Evolutionary conservation across 2,888 invertebrate genomes (phyloP).

Genomic region (Chaetogeoica ovagalla): DNA sequence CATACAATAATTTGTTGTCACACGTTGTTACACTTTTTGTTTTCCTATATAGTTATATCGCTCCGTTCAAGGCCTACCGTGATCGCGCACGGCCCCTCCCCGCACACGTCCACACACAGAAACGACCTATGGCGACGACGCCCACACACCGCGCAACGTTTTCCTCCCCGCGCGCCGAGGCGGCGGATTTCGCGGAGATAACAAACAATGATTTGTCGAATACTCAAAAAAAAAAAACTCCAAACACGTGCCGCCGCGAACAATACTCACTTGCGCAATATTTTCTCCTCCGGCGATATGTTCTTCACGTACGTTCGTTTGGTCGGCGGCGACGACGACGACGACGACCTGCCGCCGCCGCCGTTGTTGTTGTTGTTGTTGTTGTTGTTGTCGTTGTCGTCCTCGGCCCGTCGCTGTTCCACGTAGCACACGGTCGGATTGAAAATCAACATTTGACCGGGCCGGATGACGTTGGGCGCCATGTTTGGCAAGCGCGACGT

Average conservation of each 20-base stretch:
- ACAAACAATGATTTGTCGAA: not conserved
- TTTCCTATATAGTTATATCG: too few relatives aligned
- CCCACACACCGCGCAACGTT: too few relatives aligned
- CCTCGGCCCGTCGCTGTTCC: conserved; percentile 13
- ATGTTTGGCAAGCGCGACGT: not conserved
- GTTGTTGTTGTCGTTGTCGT: not conserved
- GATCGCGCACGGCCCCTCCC: too few relatives aligned
- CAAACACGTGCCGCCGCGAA: not conserved
- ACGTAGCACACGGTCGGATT: conserved; percentile 41
- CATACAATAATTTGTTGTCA: too few relatives aligned
- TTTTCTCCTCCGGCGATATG: conserved; percentile 81
- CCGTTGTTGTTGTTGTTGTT: too few relatives aligned
- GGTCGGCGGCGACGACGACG: conserved; percentile 57
- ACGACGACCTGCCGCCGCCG: not conserved
- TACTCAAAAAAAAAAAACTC: not conserved
- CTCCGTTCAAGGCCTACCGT: too few relatives aligned
- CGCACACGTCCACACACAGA: too few relatives aligned
- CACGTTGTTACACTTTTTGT: too few relatives aligned
- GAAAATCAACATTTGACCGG: conserved; percentile 46
- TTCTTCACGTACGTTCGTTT: conserved; percentile 81
- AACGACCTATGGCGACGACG: too few relatives aligned
- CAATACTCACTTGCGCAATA: conserved; percentile 78
- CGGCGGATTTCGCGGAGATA: too few relatives aligned
- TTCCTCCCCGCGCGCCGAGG: too few relatives aligned
- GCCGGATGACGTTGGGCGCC: conserved; percentile 39